These are phyloP conservation scores for Caenorhabditis plicata DNA, from an alignment of 2,888 invertebrate genomes.

Conservation along the genomic window DNA sequence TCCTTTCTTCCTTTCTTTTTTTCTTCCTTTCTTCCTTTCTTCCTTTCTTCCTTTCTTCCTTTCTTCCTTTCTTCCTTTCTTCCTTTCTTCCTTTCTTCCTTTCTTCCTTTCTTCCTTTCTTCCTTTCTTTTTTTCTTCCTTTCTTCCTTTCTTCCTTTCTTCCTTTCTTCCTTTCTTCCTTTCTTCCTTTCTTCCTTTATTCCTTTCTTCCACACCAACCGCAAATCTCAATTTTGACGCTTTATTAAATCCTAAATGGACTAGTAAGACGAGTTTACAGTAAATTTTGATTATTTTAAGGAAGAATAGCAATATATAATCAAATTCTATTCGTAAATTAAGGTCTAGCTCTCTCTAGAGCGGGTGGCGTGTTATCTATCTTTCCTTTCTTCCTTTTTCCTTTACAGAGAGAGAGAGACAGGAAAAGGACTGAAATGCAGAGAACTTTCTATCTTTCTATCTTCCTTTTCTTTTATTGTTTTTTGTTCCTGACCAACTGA, in stretches of 20 bases:
- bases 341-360: constrained; percentile 6
- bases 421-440: neutral
- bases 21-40: neutral
- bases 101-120: neutral
- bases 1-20: neutral
- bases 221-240: constrained; percentile 2
- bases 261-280: constrained; percentile 2
- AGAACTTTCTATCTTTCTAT: neutral
- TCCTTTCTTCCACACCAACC: too few species aligned
- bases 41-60: too few species aligned
- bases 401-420: too few species aligned
- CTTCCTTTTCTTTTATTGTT: neutral
- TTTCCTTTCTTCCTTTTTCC: neutral
- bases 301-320: too few species aligned
- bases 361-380: constrained; percentile 12
- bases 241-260: constrained; percentile 5
- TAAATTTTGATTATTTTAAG: constrained; percentile 19
- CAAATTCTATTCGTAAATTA: constrained; percentile 9
- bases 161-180: neutral
- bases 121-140: constrained; percentile 4
- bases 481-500: neutral
- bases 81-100: constrained; percentile 4
- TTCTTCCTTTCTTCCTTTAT: constrained; percentile 8
- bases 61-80: neutral
- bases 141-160: neutral